A percentile compares a stretch with the other conserved stretches of the same genome.
phyloP scores from a whole-genome alignment of 2,797 vertebrate genomes.

The Hypotaenidia okinawae region DNA sequence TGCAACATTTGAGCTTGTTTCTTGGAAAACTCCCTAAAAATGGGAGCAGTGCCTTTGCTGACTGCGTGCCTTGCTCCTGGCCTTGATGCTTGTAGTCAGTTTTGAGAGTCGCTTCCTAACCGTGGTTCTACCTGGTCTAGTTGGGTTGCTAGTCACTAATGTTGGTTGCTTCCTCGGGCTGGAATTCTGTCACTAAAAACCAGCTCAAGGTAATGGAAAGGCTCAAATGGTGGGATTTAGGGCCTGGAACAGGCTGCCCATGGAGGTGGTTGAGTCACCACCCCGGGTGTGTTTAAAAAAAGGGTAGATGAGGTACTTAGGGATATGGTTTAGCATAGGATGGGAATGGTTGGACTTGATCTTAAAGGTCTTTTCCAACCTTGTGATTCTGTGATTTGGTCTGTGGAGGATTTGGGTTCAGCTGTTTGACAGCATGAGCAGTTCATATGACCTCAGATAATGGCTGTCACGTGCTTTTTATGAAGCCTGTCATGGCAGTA shows the following conservation, averaged over 20 bases:
- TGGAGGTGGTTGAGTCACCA: no score
- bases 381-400: no score
- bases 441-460: not conserved
- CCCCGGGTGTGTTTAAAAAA: no score
- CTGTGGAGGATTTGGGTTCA: not conserved
- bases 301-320: no score
- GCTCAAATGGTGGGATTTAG: not conserved
- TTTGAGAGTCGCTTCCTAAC: not conserved
- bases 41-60: not conserved
- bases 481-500: not conserved
- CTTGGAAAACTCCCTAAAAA: not conserved
- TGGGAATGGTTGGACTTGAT: no score
- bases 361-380: no score
- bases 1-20: not conserved
- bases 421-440: not conserved
- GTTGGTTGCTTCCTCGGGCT: not conserved
- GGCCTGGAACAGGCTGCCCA: no score
- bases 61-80: accelerated
- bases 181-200: not conserved
- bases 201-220: not conserved
- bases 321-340: no score
- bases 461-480: not conserved
- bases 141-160: not conserved
- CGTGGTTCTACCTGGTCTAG: not conserved
- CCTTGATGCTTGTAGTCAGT: accelerated